A percentile compares a stretch with the other conserved stretches of the same genome.
Conservation (phyloP, 2,113 vertebrate genomes). For the Colinus virginianus region DNA sequence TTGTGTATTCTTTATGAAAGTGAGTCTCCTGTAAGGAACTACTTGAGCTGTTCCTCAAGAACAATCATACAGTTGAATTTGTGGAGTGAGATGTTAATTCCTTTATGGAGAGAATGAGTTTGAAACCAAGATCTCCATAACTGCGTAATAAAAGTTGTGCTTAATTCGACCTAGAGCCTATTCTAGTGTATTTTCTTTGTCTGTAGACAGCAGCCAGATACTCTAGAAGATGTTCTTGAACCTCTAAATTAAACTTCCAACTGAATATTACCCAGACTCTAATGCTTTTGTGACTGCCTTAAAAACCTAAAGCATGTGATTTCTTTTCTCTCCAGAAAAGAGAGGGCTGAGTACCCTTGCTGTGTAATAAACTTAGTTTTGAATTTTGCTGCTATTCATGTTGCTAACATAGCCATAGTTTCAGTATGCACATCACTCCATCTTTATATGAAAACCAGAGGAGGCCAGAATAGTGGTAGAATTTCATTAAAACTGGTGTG, state of each 20-base stretch:
- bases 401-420: neutral
- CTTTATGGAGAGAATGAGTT: neutral
- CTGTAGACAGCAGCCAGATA: neutral
- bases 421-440: neutral
- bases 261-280: neutral
- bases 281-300: neutral
- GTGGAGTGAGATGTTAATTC: neutral
- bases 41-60: neutral
- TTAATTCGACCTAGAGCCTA: neutral
- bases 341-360: neutral
- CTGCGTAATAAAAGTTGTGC: neutral
- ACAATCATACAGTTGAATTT: neutral
- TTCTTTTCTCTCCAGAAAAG: neutral
- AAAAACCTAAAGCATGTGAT: neutral
- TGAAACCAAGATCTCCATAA: neutral
- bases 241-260: neutral
- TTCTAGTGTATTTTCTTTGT: neutral
- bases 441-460: neutral
- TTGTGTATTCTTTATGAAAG: neutral
- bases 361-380: neutral
- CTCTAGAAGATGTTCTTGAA: neutral
- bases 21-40: neutral
- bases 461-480: neutral
- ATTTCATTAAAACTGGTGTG: neutral
- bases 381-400: neutral